These are phyloP conservation scores for Theodoxus fluviatilis DNA, from an alignment of 2,888 invertebrate species.

Conservation along the genomic window DNA sequence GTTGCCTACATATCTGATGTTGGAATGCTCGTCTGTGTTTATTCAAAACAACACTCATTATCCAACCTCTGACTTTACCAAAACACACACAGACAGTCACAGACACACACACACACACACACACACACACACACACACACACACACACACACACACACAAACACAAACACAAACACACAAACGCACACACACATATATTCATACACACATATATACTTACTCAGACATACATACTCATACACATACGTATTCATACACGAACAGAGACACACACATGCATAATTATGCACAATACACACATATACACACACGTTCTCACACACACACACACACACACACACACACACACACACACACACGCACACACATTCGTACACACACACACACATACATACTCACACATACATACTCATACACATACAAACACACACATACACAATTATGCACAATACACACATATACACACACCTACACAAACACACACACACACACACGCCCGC, in stretches of 20 bases:
- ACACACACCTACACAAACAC: background rate
- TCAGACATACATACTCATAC: background rate
- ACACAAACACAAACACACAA: background rate
- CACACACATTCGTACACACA: background rate
- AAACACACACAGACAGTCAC: background rate
- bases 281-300: constrained; percentile 1
- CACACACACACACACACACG: background rate
- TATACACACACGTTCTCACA: constrained; percentile 4
- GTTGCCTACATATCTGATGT: background rate
- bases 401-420: constrained; percentile 7
- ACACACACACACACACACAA: background rate
- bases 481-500: constrained; percentile 4
- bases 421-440: constrained; percentile 13
- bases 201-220: background rate
- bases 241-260: background rate
- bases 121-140: constrained; percentile 1
- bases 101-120: background rate
- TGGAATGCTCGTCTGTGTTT: background rate
- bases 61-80: background rate
- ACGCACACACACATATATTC: constrained; percentile 9
- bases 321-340: constrained; percentile 19
- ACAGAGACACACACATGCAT: background rate
- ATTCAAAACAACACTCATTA: background rate
- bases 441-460: constrained; percentile 9
- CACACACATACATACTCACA: background rate